phyloP scores from a whole-genome alignment of 1,140 invertebrate genomes.

The Leptopilina clavipes region DNA sequence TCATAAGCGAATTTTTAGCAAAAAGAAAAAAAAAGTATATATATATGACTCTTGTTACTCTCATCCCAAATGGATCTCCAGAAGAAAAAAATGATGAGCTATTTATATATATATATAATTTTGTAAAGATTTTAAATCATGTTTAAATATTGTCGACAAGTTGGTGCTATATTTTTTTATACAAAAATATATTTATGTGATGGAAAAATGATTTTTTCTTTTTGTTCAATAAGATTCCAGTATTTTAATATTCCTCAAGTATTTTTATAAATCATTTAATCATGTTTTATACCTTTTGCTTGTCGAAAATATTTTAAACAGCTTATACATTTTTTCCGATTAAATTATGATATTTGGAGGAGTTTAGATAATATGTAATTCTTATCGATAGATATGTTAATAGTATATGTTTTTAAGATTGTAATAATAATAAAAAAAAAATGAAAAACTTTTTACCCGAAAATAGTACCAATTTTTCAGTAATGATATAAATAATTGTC shows the following conservation, averaged over 20 bases:
- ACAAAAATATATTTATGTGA: neutral
- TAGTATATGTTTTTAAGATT: neutral
- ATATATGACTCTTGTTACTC: neutral
- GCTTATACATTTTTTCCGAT: neutral
- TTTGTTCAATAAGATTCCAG: too few species aligned
- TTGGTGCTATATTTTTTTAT: neutral
- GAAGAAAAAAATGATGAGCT: neutral
- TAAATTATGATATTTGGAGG: neutral
- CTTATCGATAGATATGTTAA: neutral
- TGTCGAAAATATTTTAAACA: neutral
- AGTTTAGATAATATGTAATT: slow-evolving; percentile 7
- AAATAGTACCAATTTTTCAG: neutral
- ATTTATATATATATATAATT: slow-evolving; percentile 6
- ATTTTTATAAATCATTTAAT: too few species aligned
- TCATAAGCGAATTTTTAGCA: slow-evolving; percentile 18
- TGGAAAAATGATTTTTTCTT: too few species aligned
- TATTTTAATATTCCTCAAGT: too few species aligned
- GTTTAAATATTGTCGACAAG: slow-evolving; percentile 4
- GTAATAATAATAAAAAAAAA: neutral
- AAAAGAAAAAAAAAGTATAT: neutral
- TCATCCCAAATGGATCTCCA: slow-evolving; percentile 10
- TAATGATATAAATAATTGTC: neutral
- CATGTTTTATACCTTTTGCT: neutral
- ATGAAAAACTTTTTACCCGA: slow-evolving; percentile 13
- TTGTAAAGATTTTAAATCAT: neutral